Evolutionary conservation across 2,888 invertebrate genomes (phyloP), one percentile per base, ranked within the genome.

Genomic region (Ochlodes sylvanus): DNA sequence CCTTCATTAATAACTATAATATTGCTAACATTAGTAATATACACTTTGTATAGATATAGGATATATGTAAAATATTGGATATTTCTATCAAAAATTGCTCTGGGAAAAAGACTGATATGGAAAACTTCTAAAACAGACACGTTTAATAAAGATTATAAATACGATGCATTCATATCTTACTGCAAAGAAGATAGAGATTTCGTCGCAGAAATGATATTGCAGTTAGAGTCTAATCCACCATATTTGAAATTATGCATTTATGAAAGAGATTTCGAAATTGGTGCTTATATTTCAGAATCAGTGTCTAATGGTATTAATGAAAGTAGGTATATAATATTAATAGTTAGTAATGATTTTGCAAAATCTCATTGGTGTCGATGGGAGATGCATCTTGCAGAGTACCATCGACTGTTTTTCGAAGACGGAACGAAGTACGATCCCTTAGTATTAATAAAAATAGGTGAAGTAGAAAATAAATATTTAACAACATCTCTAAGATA

Each of bases 281-380:
- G 95, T 4, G 90, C 95, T 0, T 91, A 95, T 71, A 94, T 96
- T 76, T 94, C 95, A 0, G 96, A 96, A 77, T 94, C 95, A 58
- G 95, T 97, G 44, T 86, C 95, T 70, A 94, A 92, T 44, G 94
- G 95, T 78, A 94, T 97, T 69, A 94, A 94, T 38, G 92, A 94
- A 66, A 95, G 96, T 79, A 94, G 94, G 69, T 95, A 94, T 77
- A 94, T 96, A 14, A 88, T 97, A 67, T 84, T 96, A 64, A 86
- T 96, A 7, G 92, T 97, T 58, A 96, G 96, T 66, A 94, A 95
- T 76, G 92, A 94, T 75, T 96, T 96, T 80, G 94, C 95, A 0
- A 94, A 94, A 75, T 95, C 96, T 32, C 95, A 96, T 69, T 97
- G 96, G 96, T 95, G 95, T 78, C 89, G 95, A 47, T 95, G 96